Evolutionary conservation across 2,113 vertebrate species (phyloP).

Genomic region (Sciurus niger): DNA sequence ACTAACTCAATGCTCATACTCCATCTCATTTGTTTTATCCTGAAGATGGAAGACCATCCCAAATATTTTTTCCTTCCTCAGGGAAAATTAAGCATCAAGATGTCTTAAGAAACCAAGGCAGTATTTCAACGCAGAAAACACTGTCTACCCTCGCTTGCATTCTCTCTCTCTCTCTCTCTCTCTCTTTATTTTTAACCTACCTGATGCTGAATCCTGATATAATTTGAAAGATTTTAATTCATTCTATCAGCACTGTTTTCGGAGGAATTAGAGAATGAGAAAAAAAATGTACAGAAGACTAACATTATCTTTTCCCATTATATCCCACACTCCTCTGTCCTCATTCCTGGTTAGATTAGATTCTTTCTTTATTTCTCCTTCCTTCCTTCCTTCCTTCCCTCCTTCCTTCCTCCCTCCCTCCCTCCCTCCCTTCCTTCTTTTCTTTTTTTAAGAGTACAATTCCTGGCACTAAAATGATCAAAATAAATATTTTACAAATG

Average conservation of each 20-base stretch:
- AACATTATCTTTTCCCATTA: background rate
- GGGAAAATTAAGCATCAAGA: slow-evolving; percentile 31
- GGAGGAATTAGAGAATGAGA: slow-evolving; percentile 19
- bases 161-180: background rate
- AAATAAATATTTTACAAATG: slow-evolving; percentile 45
- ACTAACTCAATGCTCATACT: background rate
- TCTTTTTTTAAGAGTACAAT: background rate
- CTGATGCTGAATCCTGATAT: background rate
- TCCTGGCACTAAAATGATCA: background rate
- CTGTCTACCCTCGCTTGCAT: background rate
- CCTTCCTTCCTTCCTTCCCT: background rate
- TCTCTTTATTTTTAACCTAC: background rate
- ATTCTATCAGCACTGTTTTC: background rate
- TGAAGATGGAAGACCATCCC: background rate
- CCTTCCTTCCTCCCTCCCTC: no score
- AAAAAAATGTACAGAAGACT: background rate
- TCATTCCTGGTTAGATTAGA: background rate
- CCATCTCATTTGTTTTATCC: background rate
- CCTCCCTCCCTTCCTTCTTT: no score
- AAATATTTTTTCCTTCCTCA: background rate
- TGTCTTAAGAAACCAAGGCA: background rate
- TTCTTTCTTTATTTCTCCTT: background rate
- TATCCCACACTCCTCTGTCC: background rate
- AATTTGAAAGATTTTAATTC: slow-evolving; percentile 2
- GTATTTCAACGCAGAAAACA: slow-evolving; percentile 22